phyloP scores from a whole-genome alignment of 2,888 invertebrate species.

The Campoplex capitator region DNA sequence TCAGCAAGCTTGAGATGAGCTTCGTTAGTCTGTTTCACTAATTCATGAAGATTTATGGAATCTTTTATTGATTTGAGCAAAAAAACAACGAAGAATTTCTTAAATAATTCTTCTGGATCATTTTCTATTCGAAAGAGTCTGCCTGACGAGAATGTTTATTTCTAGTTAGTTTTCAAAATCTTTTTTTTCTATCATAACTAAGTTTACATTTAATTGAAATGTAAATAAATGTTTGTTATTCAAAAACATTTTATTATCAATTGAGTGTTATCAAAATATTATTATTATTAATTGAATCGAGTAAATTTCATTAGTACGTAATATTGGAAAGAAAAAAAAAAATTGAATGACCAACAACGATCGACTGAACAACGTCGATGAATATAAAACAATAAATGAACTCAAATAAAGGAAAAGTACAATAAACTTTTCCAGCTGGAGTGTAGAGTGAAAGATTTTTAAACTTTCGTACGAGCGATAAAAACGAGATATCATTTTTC shows the following conservation, averaged over 20 bases:
- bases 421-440: not conserved
- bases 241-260: no score
- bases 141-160: no score
- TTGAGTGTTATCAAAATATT: no score
- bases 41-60: slow-evolving; percentile 50
- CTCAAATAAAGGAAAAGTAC: not conserved
- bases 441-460: slow-evolving; percentile 3
- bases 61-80: not conserved
- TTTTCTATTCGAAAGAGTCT: not conserved
- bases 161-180: no score
- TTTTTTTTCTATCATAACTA: not conserved
- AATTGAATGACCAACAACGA: not conserved
- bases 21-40: slow-evolving; percentile 31
- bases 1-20: slow-evolving; percentile 28
- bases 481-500: slow-evolving; percentile 54
- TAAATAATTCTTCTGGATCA: not conserved
- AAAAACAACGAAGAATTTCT: not conserved
- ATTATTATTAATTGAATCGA: no score
- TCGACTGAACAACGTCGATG: not conserved
- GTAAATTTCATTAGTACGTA: no score
- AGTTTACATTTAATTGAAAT: not conserved
- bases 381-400: not conserved
- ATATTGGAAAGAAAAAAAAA: not conserved
- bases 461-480: not conserved
- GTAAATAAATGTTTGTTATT: no score